These are phyloP conservation scores for Drosophila falleni DNA, from an alignment of 2,888 invertebrate species.

Conservation along the genomic window DNA sequence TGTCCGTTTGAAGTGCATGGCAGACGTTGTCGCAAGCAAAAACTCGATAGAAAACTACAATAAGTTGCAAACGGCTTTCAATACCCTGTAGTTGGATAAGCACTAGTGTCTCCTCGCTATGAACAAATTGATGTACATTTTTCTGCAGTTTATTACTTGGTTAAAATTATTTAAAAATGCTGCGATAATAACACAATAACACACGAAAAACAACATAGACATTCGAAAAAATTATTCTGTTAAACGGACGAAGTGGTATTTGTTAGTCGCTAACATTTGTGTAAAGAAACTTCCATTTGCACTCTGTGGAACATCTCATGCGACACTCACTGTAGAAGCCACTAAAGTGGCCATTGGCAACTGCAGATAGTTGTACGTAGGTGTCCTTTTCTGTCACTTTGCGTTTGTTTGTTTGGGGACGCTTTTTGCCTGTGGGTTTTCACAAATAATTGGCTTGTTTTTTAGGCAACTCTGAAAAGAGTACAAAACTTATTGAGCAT, in stretches of 20 bases:
- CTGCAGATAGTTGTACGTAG: slow-evolving; percentile 17
- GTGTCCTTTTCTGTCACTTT: slow-evolving; percentile 23
- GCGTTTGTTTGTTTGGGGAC: slow-evolving; percentile 20
- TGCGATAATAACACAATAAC: no score
- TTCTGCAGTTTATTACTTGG: no score
- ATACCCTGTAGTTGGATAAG: slow-evolving; percentile 21
- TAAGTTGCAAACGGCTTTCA: slow-evolving; percentile 51
- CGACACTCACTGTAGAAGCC: slow-evolving; percentile 50
- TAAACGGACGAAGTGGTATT: slow-evolving; percentile 1
- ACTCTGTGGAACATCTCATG: slow-evolving; percentile 16
- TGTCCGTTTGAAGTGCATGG: slow-evolving; percentile 61
- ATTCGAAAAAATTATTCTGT: no score
- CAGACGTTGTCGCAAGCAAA: slow-evolving; percentile 47
- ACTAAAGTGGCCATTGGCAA: slow-evolving; percentile 49
- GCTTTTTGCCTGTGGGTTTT: slow-evolving; percentile 33
- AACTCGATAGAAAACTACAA: slow-evolving; percentile 64
- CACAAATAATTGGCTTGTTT: slow-evolving; percentile 69
- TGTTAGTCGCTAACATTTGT: not conserved
- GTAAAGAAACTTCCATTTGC: slow-evolving; percentile 1
- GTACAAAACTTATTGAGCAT: slow-evolving; percentile 11
- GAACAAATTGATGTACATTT: no score
- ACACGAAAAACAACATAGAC: no score
- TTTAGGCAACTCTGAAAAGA: slow-evolving; percentile 19
- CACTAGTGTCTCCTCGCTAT: not conserved
- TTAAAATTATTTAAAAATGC: no score